Evolutionary conservation across 2,797 vertebrate genomes (phyloP).

Genomic region (Lophius americanus): DNA sequence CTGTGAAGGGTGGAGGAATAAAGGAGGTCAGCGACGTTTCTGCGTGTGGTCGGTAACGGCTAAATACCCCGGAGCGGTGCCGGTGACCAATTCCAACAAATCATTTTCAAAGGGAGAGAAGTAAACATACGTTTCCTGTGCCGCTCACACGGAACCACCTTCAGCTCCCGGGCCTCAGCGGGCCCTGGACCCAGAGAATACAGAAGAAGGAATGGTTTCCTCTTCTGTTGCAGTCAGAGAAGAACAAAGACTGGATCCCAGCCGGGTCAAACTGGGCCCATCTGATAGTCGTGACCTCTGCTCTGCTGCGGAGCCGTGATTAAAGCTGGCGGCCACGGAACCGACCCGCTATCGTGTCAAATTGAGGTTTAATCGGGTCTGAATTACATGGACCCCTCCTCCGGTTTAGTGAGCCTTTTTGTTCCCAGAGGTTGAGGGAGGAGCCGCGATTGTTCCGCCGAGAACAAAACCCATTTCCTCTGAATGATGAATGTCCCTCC

Average conservation of each 20-base stretch:
- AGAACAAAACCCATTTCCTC: constrained; percentile 85
- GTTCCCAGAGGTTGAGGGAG: constrained; percentile 83
- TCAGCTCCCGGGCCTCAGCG: constrained; percentile 53
- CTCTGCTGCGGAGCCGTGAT: constrained; percentile 67
- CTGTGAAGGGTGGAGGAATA: background rate
- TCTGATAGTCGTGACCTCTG: constrained; percentile 58
- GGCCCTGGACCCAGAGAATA: background rate
- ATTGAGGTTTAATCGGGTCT: constrained; percentile 80
- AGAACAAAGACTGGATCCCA: too few species aligned
- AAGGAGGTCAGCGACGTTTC: constrained; percentile 57
- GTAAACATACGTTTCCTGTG: constrained; percentile 53
- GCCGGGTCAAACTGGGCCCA: constrained; percentile 7
- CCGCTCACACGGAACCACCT: constrained; percentile 37
- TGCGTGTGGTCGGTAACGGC: constrained; percentile 64
- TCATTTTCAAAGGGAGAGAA: constrained; percentile 77
- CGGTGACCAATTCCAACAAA: constrained; percentile 77
- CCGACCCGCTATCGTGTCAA: constrained; percentile 74
- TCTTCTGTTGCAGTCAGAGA: too few species aligned
- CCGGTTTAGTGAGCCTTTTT: constrained; percentile 80
- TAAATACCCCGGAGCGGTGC: constrained; percentile 76
- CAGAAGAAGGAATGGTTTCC: too few species aligned
- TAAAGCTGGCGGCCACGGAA: constrained; percentile 50
- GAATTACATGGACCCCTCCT: constrained; percentile 82
- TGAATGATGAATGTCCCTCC: constrained; percentile 84
- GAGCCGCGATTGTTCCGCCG: constrained; percentile 81